A percentile compares a stretch with the other conserved stretches of the same genome.
phyloP scores from a whole-genome alignment of 2,888 invertebrate genomes.

The Tetragonula carbonaria region DNA sequence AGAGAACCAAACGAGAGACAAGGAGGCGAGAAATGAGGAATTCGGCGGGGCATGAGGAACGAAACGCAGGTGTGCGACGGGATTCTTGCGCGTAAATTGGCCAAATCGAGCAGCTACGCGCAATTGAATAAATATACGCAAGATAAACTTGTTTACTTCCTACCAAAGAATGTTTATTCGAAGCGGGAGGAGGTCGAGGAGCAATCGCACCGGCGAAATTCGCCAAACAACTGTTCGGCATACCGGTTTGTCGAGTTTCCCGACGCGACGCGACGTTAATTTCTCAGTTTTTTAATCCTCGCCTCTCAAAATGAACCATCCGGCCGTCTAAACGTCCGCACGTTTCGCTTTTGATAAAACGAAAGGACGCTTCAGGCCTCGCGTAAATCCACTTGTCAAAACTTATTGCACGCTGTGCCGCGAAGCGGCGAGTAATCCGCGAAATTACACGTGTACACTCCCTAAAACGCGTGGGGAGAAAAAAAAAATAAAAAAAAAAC shows the following conservation, averaged over 20 bases:
- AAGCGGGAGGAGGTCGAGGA: conserved; percentile 21
- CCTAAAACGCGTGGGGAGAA: background rate
- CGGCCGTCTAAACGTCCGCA: conserved; percentile 33
- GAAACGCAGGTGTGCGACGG: background rate
- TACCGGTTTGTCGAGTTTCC: conserved; percentile 63
- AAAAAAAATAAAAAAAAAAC: no score
- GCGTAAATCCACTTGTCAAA: conserved; percentile 15
- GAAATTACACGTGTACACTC: background rate
- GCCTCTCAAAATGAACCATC: conserved; percentile 40
- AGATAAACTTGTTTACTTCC: conserved; percentile 57
- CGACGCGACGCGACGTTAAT: conserved; percentile 36
- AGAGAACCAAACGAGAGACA: background rate
- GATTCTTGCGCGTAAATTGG: conserved; percentile 37
- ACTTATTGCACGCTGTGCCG: background rate
- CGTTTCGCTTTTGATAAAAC: conserved; percentile 23
- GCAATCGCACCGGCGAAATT: conserved; percentile 38
- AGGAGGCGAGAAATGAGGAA: background rate
- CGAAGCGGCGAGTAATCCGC: no score
- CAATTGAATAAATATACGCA: conserved; percentile 37
- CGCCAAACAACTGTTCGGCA: conserved; percentile 16
- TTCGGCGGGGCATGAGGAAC: background rate
- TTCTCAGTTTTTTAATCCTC: conserved; percentile 53
- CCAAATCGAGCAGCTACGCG: background rate
- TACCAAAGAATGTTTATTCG: conserved; percentile 47
- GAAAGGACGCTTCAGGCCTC: background rate